Evolutionary conservation across 2,113 vertebrate species (phyloP).

Genomic region (Egretta garzetta): DNA sequence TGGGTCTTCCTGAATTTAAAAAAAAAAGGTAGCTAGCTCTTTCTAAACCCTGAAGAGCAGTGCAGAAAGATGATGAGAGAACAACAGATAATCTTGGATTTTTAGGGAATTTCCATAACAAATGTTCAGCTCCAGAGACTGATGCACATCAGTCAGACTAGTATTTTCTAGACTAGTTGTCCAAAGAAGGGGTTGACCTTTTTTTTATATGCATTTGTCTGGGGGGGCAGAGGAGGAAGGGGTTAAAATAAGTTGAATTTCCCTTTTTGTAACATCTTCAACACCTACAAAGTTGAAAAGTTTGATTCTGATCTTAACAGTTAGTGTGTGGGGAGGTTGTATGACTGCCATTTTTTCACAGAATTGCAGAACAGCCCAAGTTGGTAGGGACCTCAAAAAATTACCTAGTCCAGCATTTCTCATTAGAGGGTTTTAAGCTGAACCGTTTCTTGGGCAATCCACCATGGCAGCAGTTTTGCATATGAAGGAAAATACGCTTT

Average conservation of each 20-base stretch:
- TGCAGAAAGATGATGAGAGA: not conserved
- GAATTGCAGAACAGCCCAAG: not conserved
- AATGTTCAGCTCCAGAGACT: not conserved
- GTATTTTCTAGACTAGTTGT: not conserved
- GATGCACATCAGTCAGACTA: not conserved
- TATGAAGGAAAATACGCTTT: not conserved
- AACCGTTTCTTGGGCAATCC: not conserved
- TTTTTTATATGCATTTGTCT: not conserved
- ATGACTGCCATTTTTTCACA: not conserved
- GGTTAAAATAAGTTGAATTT: not conserved
- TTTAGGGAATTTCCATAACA: not conserved
- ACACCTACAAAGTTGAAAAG: not conserved
- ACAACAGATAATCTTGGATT: not conserved
- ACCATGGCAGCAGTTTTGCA: not conserved
- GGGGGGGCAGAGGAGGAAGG: not conserved
- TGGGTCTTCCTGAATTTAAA: not conserved
- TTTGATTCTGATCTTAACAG: not conserved
- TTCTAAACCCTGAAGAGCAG: not conserved
- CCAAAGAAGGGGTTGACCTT: not conserved
- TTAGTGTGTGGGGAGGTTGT: not conserved
- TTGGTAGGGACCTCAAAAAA: not conserved
- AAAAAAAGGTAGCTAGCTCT: not conserved
- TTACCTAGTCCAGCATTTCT: not conserved
- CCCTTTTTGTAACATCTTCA: not conserved
- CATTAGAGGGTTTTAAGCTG: not conserved